These are phyloP conservation scores for Archivesica marissinica DNA, from an alignment of 1,140 invertebrate species.

Conservation along the genomic window DNA sequence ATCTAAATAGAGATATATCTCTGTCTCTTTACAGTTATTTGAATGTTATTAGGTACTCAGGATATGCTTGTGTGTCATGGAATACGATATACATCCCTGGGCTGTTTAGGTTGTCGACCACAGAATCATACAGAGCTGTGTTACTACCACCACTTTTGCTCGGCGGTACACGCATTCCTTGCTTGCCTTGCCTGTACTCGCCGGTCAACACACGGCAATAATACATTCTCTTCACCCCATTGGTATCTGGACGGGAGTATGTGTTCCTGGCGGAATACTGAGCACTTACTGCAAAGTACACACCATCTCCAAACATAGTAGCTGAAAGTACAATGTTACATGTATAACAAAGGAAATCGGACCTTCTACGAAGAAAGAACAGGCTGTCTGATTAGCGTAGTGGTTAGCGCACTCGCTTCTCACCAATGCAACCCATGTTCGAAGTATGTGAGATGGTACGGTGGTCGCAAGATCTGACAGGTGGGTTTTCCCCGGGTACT, in stretches of 20 bases:
- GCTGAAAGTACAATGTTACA: constrained; percentile 34
- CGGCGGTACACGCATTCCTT: constrained; percentile 57
- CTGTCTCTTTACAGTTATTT: no score
- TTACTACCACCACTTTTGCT: background rate
- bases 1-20: no score
- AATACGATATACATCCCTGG: constrained; percentile 75
- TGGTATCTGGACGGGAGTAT: constrained; percentile 63
- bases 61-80: constrained; percentile 75
- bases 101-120: constrained; percentile 57
- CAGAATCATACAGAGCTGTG: constrained; percentile 69
- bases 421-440: no score
- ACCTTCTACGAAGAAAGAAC: no score
- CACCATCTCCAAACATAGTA: constrained; percentile 65
- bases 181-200: constrained; percentile 51
- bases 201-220: constrained; percentile 69
- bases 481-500: no score
- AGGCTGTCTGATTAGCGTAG: no score
- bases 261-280: constrained; percentile 53
- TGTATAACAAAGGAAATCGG: no score
- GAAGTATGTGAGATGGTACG: no score
- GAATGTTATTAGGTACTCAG: constrained; percentile 73
- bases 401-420: no score
- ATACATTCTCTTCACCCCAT: constrained; percentile 65
- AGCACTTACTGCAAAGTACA: constrained; percentile 66
- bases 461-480: no score